Evolutionary conservation across 2,888 invertebrate genomes (phyloP).

Genomic region (Phyllotreta cruciferae): DNA sequence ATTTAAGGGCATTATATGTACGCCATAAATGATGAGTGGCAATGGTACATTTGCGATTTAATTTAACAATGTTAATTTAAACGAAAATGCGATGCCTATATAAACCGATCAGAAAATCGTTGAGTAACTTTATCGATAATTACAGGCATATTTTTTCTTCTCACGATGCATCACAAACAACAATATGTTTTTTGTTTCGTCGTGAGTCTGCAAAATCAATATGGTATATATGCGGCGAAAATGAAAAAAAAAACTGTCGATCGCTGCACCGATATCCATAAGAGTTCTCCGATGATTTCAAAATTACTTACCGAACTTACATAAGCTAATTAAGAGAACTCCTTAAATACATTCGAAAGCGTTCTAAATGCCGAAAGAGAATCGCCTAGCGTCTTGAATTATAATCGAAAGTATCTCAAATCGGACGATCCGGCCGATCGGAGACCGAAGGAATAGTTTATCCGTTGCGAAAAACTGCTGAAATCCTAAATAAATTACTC

Average conservation of each 20-base stretch:
- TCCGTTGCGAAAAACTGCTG: slow-evolving; percentile 1
- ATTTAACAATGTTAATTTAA: no score
- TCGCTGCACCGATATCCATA: slow-evolving; percentile 26
- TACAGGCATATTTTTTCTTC: slow-evolving; percentile 18
- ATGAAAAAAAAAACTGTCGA: slow-evolving; percentile 16
- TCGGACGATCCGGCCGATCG: slow-evolving; percentile 12
- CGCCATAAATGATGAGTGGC: no score
- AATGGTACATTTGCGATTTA: no score
- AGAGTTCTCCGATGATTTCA: slow-evolving; percentile 31
- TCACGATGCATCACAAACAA: slow-evolving; percentile 24
- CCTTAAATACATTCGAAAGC: slow-evolving; percentile 45
- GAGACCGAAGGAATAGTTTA: slow-evolving; percentile 6
- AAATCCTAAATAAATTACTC: neutral
- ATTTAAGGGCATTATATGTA: no score
- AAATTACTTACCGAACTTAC: slow-evolving; percentile 39
- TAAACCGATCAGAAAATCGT: neutral
- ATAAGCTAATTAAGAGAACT: slow-evolving; percentile 43
- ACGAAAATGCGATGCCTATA: no score
- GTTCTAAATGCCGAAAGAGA: slow-evolving; percentile 42
- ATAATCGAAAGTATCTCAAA: slow-evolving; percentile 22
- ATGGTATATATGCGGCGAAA: slow-evolving; percentile 11
- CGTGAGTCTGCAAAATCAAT: slow-evolving; percentile 29
- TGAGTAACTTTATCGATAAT: slow-evolving; percentile 7
- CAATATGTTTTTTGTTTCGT: slow-evolving; percentile 25
- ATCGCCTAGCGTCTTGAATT: slow-evolving; percentile 21